phyloP scores from a whole-genome alignment of 2,113 vertebrate species.

The Crypturellus undulatus region DNA sequence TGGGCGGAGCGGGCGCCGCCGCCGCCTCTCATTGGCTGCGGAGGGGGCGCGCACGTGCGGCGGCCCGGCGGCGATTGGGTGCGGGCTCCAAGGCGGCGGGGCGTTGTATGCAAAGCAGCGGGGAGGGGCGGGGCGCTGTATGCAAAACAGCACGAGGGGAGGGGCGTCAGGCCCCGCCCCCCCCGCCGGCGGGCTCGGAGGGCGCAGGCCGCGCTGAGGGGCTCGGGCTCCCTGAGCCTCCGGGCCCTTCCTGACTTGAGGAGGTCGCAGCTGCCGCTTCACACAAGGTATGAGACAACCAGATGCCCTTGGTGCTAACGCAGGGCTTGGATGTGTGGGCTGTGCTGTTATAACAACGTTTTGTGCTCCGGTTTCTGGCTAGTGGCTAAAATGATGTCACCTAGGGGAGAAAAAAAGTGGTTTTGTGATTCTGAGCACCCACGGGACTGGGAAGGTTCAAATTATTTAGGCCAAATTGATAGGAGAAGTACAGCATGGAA shows the following conservation, averaged over 20 bases:
- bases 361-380: background rate
- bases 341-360: background rate
- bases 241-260: too few relatives aligned
- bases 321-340: background rate
- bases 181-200: too few relatives aligned
- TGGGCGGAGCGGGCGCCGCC: background rate
- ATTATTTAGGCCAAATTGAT: background rate
- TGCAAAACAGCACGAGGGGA: too few relatives aligned
- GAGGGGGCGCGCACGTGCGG: background rate
- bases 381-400: background rate
- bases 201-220: too few relatives aligned
- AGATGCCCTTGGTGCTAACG: background rate
- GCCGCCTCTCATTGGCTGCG: background rate
- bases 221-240: too few relatives aligned
- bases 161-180: too few relatives aligned
- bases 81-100: background rate
- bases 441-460: too few relatives aligned
- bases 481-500: background rate
- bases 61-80: background rate
- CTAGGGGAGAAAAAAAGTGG: background rate
- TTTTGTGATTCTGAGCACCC: background rate
- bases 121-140: too few relatives aligned
- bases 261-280: background rate
- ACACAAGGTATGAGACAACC: background rate
- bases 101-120: fast-evolving